Evolutionary conservation across 2,888 invertebrate genomes (phyloP).

Genomic region (Sinhomidia bicolor): DNA sequence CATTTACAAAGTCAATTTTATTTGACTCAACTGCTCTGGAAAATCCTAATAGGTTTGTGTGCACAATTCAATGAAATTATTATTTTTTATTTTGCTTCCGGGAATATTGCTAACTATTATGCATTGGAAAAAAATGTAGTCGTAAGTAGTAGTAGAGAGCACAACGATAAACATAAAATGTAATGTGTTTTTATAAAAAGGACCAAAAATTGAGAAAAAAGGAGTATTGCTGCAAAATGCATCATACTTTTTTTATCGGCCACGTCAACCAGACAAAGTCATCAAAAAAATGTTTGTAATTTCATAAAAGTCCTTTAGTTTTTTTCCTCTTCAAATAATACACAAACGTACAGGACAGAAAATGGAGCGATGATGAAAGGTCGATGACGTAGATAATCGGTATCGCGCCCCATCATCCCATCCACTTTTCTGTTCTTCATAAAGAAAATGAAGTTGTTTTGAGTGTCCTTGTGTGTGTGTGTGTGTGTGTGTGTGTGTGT

Average conservation of each 20-base stretch:
- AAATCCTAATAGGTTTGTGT: not conserved
- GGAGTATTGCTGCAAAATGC: not conserved
- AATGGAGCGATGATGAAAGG: slow-evolving; percentile 48
- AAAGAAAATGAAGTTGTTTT: slow-evolving; percentile 40
- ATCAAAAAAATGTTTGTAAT: slow-evolving; percentile 22
- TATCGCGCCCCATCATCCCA: not conserved
- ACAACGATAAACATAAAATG: not conserved
- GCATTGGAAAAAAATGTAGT: not conserved
- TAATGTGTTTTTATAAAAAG: not conserved
- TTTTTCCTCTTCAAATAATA: too few species aligned
- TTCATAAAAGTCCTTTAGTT: slow-evolving; percentile 29
- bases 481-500: too few species aligned
- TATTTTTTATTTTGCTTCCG: not conserved
- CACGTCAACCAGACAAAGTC: too few species aligned
- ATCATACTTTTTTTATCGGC: too few species aligned
- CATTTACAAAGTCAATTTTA: too few species aligned
- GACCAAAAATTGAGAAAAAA: not conserved
- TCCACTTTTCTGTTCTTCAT: not conserved
- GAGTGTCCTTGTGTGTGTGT: slow-evolving; percentile 10
- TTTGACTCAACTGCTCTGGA: not conserved
- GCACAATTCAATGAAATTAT: not conserved
- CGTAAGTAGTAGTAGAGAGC: not conserved
- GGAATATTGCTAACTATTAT: not conserved
- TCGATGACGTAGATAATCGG: slow-evolving; percentile 55
- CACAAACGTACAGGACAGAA: slow-evolving; percentile 41